Conservation (phyloP, 2,797 vertebrate species). For the Sandelia bainsii region DNA sequence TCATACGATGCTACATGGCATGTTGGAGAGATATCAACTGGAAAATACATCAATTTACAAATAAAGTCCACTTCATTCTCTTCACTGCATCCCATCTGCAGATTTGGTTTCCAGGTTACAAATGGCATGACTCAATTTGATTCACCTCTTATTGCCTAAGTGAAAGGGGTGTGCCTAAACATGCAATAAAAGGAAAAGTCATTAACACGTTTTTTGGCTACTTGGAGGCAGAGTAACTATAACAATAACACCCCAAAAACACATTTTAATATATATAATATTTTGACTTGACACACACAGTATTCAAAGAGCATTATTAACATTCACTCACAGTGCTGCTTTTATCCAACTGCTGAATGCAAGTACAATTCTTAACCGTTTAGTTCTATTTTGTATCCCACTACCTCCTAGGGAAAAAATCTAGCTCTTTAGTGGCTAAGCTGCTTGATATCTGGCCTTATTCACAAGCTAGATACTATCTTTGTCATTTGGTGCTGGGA, state of each 20-base stretch:
- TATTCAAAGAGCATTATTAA: too few relatives aligned
- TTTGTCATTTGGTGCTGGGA: background rate
- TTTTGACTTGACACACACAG: too few relatives aligned
- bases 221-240: background rate
- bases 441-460: background rate
- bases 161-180: background rate
- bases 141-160: background rate
- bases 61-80: conserved; percentile 3
- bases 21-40: background rate
- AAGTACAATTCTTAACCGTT: background rate
- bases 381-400: background rate
- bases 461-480: background rate
- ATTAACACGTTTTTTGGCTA: background rate
- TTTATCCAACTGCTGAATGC: background rate
- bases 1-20: background rate
- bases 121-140: background rate
- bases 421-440: background rate
- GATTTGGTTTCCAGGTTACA: background rate
- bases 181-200: background rate
- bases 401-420: background rate
- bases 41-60: conserved; percentile 22
- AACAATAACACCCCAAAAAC: background rate
- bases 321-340: too few relatives aligned
- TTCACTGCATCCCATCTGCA: background rate
- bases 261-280: background rate